phyloP scores from a whole-genome alignment of 2,797 vertebrate genomes.

The Caiman crocodilus region DNA sequence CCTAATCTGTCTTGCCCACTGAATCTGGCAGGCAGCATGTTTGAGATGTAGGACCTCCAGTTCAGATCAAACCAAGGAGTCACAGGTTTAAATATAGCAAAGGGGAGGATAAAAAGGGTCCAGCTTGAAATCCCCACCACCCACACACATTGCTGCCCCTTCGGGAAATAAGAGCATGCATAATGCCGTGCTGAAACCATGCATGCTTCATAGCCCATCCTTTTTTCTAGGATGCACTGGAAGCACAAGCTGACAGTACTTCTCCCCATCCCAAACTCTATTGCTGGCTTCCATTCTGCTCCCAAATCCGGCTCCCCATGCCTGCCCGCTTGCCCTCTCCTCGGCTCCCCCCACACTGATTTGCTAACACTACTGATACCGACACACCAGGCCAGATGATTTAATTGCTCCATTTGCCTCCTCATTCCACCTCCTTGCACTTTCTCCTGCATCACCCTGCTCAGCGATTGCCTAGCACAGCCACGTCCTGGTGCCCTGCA shows the following conservation, averaged over 20 bases:
- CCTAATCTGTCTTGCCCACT: not conserved
- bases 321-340: too few relatives aligned
- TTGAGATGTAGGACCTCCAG: not conserved
- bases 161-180: not conserved
- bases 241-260: not conserved
- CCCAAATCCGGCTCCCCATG: too few relatives aligned
- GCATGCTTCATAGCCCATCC: not conserved
- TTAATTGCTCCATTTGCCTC: too few relatives aligned
- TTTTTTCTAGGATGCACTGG: not conserved
- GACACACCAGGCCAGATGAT: too few relatives aligned
- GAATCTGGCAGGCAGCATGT: not conserved
- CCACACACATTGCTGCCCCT: not conserved
- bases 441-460: too few relatives aligned
- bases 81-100: not conserved
- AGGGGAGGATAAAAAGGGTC: not conserved
- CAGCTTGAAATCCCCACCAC: not conserved
- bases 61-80: not conserved
- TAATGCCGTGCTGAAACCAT: not conserved
- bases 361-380: too few relatives aligned
- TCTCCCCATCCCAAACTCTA: not conserved
- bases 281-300: not conserved
- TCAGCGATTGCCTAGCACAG: too few relatives aligned
- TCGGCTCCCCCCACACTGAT: too few relatives aligned
- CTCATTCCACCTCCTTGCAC: too few relatives aligned
- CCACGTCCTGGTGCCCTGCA: too few relatives aligned